These are phyloP conservation scores for Chionomys nivalis DNA, from an alignment of 2,113 vertebrate species.

Conservation along the genomic window DNA sequence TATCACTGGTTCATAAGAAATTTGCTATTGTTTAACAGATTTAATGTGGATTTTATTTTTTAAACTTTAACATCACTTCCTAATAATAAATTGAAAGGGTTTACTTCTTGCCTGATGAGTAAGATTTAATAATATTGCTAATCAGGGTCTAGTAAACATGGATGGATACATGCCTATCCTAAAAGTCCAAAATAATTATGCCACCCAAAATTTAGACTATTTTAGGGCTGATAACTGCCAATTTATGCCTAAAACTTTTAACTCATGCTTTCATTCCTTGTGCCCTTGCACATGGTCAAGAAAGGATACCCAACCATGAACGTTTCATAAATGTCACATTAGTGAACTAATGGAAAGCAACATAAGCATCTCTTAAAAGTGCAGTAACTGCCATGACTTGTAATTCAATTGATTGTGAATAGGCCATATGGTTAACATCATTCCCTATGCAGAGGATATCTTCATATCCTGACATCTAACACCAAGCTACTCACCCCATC, in stretches of 20 bases:
- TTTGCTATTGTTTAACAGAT: slow-evolving; percentile 84
- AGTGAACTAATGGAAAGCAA: slow-evolving; percentile 74
- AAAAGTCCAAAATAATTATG: slow-evolving; percentile 40
- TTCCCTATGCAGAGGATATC: slow-evolving; percentile 70
- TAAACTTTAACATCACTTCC: not conserved
- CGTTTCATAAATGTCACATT: slow-evolving; percentile 72
- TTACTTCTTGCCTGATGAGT: slow-evolving; percentile 61
- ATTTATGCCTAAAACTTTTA: slow-evolving; percentile 58
- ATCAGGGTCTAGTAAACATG: slow-evolving; percentile 36
- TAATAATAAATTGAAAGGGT: not conserved
- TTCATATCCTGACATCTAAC: slow-evolving; percentile 62
- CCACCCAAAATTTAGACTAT: slow-evolving; percentile 37
- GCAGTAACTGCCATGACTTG: slow-evolving; percentile 58
- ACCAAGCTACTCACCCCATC: slow-evolving; percentile 40
- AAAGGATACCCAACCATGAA: slow-evolving; percentile 64
- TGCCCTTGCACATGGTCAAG: slow-evolving; percentile 38
- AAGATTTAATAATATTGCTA: slow-evolving; percentile 56
- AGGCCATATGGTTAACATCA: slow-evolving; percentile 75
- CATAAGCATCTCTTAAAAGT: slow-evolving; percentile 67
- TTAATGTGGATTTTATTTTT: slow-evolving; percentile 64
- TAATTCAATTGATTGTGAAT: slow-evolving; percentile 67
- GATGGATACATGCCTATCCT: not conserved
- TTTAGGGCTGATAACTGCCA: slow-evolving; percentile 63
- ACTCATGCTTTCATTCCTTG: slow-evolving; percentile 48
- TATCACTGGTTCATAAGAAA: slow-evolving; percentile 87